Evolutionary conservation across 2,797 vertebrate species (phyloP).

Genomic region (Miopithecus talapoin): DNA sequence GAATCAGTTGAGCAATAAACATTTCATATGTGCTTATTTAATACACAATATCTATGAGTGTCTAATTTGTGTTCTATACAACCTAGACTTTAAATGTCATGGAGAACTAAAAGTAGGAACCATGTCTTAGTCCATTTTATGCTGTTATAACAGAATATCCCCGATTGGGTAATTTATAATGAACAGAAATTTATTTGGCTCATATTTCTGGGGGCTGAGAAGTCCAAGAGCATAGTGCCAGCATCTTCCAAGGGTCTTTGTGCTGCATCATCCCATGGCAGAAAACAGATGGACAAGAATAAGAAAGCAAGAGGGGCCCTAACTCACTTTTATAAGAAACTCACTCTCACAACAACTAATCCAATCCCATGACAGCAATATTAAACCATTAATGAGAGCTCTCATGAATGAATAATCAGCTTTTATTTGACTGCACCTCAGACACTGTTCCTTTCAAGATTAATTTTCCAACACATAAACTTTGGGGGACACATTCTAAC

Average conservation of each 20-base stretch:
- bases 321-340: not conserved
- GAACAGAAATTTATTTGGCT: not conserved
- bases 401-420: not conserved
- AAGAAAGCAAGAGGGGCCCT: not conserved
- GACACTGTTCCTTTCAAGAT: not conserved
- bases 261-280: not conserved
- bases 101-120: not conserved
- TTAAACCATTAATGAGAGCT: no score
- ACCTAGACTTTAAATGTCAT: not conserved
- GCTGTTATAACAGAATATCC: not conserved
- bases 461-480: not conserved
- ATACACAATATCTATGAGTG: not conserved
- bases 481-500: not conserved
- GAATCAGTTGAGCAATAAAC: not conserved
- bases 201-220: not conserved
- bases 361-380: not conserved
- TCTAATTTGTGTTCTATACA: not conserved
- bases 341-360: not conserved
- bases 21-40: not conserved
- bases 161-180: not conserved
- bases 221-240: not conserved
- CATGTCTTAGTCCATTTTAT: not conserved
- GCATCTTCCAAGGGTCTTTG: not conserved
- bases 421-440: no score
- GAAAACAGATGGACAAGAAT: not conserved